Percentiles rank a stretch among this genome's conserved stretches.
Evolutionary conservation across 2,113 vertebrate genomes (phyloP).

Genomic region (Gymnogyps californianus): DNA sequence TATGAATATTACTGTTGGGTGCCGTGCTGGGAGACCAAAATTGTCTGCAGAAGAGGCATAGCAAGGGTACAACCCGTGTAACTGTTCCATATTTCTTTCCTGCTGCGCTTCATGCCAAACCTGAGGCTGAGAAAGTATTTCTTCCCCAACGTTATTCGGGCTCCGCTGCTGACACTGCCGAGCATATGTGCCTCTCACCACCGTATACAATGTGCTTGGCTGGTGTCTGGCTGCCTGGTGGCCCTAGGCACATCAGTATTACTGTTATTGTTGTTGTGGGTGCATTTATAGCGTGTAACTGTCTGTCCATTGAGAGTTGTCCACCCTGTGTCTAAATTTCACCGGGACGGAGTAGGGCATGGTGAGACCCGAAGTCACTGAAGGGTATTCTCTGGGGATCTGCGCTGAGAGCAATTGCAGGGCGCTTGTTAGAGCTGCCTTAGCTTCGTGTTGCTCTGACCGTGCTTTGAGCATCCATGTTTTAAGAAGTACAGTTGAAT

Average conservation of each 20-base stretch:
- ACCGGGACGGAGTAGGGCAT: background rate
- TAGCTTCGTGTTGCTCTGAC: background rate
- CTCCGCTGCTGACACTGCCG: background rate
- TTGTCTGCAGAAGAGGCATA: background rate
- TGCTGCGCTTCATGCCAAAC: background rate
- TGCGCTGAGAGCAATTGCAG: background rate
- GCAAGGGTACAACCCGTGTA: background rate
- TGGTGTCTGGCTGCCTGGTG: background rate
- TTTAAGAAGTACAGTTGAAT: background rate
- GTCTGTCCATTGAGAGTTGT: background rate
- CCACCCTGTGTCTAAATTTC: background rate
- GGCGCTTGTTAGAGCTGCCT: background rate
- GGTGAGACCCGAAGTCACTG: fast-evolving
- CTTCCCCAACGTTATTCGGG: background rate
- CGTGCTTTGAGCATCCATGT: background rate
- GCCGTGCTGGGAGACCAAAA: background rate
- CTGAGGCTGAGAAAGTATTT: background rate
- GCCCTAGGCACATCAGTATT: background rate
- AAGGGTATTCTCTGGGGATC: background rate
- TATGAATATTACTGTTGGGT: background rate
- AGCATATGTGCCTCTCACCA: background rate
- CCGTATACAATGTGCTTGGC: background rate
- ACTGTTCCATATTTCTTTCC: background rate
- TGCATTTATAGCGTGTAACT: background rate
- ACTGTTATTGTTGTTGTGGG: background rate